A percentile compares a stretch with the other conserved stretches of the same genome.
Conservation (phyloP, 1,140 invertebrate species). For the Melanaphis sacchari region DNA sequence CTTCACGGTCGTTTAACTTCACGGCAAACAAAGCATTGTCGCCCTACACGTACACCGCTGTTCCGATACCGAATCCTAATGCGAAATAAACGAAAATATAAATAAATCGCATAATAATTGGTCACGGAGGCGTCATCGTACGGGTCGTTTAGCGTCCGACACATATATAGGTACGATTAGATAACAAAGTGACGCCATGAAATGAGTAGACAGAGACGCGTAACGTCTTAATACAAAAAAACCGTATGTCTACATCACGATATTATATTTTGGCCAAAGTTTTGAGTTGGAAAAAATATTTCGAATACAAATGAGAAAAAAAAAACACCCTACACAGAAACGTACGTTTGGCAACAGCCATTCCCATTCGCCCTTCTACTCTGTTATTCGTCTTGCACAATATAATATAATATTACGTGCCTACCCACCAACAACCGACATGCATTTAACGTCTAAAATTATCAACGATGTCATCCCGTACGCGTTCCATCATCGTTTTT, state of each 20-base stretch:
- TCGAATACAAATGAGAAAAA: too few species aligned
- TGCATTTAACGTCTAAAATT: not conserved
- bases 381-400: too few species aligned
- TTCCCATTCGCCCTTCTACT: not conserved
- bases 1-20: constrained; percentile 34
- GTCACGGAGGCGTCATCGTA: not conserved
- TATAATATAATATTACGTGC: too few species aligned
- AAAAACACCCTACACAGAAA: not conserved
- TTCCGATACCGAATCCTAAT: not conserved
- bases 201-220: not conserved
- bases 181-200: not conserved
- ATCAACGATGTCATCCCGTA: not conserved
- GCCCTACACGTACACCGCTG: not conserved
- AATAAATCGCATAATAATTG: constrained; percentile 25
- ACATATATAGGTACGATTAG: not conserved
- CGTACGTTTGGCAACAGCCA: not conserved
- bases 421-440: not conserved
- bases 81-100: not conserved
- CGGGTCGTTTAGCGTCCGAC: not conserved
- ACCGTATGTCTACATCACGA: not conserved
- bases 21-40: constrained; percentile 2
- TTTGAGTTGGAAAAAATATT: not conserved
- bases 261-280: not conserved
- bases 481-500: constrained; percentile 12
- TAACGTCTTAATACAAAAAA: not conserved